These are phyloP conservation scores for Digitonthophagus gazella DNA, from an alignment of 2,888 invertebrate genomes.

Conservation along the genomic window DNA sequence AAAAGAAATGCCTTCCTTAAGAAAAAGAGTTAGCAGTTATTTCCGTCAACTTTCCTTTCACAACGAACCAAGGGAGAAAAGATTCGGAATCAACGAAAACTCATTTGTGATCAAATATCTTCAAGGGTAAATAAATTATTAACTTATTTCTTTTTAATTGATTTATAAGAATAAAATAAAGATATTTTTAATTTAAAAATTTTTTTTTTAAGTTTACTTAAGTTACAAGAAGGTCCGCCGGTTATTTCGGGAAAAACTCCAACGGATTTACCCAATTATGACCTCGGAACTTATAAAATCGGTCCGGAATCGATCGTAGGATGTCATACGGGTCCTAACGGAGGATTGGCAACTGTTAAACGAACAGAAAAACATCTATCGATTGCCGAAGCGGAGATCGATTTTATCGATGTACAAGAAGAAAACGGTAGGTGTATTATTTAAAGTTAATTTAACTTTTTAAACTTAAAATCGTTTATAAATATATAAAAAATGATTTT, in stretches of 20 bases:
- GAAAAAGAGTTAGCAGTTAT: conserved; percentile 69
- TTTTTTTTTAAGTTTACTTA: conserved; percentile 41
- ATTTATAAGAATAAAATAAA: not conserved
- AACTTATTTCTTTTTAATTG: conserved; percentile 13
- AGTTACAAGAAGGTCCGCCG: conserved; percentile 53
- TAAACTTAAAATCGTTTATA: not conserved
- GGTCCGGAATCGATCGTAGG: conserved; percentile 62
- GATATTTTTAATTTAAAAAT: conserved; percentile 18
- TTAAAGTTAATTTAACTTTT: not conserved
- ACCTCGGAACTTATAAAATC: conserved; percentile 54
- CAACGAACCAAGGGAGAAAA: conserved; percentile 58
- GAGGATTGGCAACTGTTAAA: conserved; percentile 74
- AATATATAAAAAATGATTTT: too few species aligned
- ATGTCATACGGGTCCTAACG: conserved; percentile 79
- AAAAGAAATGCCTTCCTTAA: conserved; percentile 73
- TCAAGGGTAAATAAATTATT: conserved; percentile 67
- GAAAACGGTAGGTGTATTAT: conserved; percentile 40
- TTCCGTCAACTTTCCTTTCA: conserved; percentile 70
- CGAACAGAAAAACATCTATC: conserved; percentile 64
- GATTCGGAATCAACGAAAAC: conserved; percentile 54
- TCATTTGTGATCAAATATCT: conserved; percentile 70
- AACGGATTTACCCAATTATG: conserved; percentile 67
- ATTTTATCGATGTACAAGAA: conserved; percentile 64
- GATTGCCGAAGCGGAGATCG: conserved; percentile 66
- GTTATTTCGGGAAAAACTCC: conserved; percentile 71